Conservation (phyloP, 2,888 invertebrate genomes). For the Tupiocoris notatus region DNA sequence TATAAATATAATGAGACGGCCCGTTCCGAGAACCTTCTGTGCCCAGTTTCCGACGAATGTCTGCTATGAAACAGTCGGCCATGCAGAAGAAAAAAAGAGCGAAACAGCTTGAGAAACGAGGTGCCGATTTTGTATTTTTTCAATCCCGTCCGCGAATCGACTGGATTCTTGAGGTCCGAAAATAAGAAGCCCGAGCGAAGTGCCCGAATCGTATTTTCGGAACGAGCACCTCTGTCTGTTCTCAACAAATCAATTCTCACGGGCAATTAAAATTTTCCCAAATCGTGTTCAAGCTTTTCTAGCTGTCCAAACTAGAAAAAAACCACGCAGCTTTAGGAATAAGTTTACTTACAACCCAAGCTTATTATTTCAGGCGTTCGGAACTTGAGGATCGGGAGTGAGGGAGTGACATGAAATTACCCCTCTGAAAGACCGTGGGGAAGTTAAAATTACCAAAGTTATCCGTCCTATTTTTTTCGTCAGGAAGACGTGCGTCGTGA, state of each 20-base stretch:
- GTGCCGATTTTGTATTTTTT: not conserved
- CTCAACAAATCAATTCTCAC: no score
- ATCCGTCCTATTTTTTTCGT: not conserved
- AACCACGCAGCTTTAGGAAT: no score
- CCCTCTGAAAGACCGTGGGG: not conserved
- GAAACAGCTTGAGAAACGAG: not conserved
- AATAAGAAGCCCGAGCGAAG: no score
- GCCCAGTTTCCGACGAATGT: slow-evolving; percentile 23
- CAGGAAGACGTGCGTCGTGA: slow-evolving; percentile 11
- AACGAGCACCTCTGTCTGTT: no score
- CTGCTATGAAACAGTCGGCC: slow-evolving; percentile 5
- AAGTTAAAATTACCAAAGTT: slow-evolving; percentile 18
- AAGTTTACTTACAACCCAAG: no score
- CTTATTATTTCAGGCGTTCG: not conserved
- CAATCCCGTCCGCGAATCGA: no score
- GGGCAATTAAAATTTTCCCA: no score
- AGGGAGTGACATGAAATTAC: not conserved
- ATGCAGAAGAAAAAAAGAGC: not conserved
- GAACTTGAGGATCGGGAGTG: not conserved
- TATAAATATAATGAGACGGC: slow-evolving; percentile 36
- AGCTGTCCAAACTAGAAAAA: no score
- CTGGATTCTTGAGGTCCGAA: no score
- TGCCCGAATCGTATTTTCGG: no score
- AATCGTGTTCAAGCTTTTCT: no score
- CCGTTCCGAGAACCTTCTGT: slow-evolving; percentile 17